phyloP scores from a whole-genome alignment of 2,113 vertebrate species.

The Fulica atra region DNA sequence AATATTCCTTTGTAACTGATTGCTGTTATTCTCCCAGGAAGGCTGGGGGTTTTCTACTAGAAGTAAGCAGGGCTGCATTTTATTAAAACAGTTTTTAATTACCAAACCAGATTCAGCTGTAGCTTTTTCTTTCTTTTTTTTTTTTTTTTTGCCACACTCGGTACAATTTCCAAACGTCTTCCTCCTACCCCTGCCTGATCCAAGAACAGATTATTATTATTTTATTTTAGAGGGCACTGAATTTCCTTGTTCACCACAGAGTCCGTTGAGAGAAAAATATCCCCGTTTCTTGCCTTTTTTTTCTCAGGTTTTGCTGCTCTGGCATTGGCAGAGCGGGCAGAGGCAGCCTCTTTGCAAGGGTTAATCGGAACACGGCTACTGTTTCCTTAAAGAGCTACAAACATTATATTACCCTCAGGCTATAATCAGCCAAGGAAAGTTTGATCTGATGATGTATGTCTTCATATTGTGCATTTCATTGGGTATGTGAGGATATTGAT shows the following conservation, averaged over 20 bases:
- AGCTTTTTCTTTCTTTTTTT: slow-evolving; percentile 49
- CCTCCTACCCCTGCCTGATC: slow-evolving; percentile 2
- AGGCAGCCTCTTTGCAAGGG: slow-evolving; percentile 22
- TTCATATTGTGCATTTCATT: slow-evolving; percentile 63
- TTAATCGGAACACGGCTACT: slow-evolving; percentile 46
- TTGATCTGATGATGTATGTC: slow-evolving; percentile 71
- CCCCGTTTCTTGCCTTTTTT: slow-evolving; percentile 46
- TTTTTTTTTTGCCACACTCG: slow-evolving; percentile 28
- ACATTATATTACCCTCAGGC: slow-evolving; percentile 59
- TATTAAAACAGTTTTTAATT: slow-evolving; percentile 69
- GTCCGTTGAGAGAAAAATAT: slow-evolving; percentile 24
- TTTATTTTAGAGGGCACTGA: not conserved
- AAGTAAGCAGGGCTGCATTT: slow-evolving; percentile 61
- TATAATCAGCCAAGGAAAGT: slow-evolving; percentile 66
- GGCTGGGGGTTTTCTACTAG: slow-evolving; percentile 53
- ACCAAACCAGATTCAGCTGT: slow-evolving; percentile 53
- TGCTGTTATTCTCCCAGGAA: slow-evolving; percentile 69
- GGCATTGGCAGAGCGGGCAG: not conserved
- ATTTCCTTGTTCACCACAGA: slow-evolving; percentile 17
- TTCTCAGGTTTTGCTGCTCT: slow-evolving; percentile 3
- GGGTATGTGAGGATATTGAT: slow-evolving; percentile 43
- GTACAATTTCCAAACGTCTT: slow-evolving; percentile 46
- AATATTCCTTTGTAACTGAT: slow-evolving; percentile 72
- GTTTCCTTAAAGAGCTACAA: slow-evolving; percentile 67
- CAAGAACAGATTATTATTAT: not conserved